Evolutionary conservation across 2,888 invertebrate genomes (phyloP), one percentile per base, ranked within the genome.

Genomic region (Ptychoptera contaminata): DNA sequence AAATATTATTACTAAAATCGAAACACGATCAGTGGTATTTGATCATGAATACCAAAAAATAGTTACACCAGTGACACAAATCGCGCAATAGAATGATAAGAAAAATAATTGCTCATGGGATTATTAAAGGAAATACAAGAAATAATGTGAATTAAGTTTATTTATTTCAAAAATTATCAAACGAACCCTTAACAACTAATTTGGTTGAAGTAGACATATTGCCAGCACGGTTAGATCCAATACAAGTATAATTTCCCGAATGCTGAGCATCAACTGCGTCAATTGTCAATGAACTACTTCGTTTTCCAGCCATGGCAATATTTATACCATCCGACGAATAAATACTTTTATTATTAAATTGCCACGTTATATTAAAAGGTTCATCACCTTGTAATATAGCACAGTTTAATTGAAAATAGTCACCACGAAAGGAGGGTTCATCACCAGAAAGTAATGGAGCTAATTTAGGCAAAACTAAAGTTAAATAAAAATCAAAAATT

Each of bases 311-410:
- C 62, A 62, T 63, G 37, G 61, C 40, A 34, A 64, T 56, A 16
- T 41, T 56, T 45, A 63, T 51, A 9, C 61, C 62, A 12, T 56
- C 49, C 47, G 58, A 45, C 38, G 53, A 47, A n/a, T 52, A 49
- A 15, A 58, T 58, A 31, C 58, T 55, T 38, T 58, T 56, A 45
- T 57, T 59, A 50, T 83, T 77, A 60, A 82, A 76, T 56, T 73
- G 73, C 88, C 88, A 90, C 46, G 71, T 71, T 46, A 90, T 78
- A 54, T 73, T 75, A 54, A 84, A 73, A 31, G 88, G 88, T 50
- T 79, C 72, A 67, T 90, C 87, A 51, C 88, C 85, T 59, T 80
- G 77, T 52, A 79, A 71, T 51, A 80, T 75, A 41, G 77, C 77
- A 64, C 83, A 84, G 52, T 52, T 53, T 30, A 75, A 67, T 58